Evolutionary conservation across 2,888 invertebrate species (phyloP), one percentile per base, ranked within the genome.

Genomic region (Pristionchus japonicus): DNA sequence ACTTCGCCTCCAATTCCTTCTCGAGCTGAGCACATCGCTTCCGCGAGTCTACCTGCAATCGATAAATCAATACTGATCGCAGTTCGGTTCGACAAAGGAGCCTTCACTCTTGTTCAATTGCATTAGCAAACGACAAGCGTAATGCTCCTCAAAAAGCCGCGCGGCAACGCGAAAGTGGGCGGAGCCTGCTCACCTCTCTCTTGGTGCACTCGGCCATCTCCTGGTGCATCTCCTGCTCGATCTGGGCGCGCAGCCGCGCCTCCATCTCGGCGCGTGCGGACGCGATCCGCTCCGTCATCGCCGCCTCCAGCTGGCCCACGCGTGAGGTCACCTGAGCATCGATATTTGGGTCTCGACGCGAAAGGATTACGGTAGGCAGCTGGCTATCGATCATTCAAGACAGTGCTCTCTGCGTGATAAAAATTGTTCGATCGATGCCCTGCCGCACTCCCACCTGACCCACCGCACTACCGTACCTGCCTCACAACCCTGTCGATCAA

Each of bases 121-220:
- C n/a, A n/a, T n/a, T n/a, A n/a, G n/a, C n/a, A n/a, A n/a, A n/a
- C n/a, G n/a, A n/a, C n/a, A n/a, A n/a, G n/a, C n/a, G n/a, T n/a
- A n/a, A n/a, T n/a, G n/a, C n/a, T n/a, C n/a, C n/a, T n/a, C 49
- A 49, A 17, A 6, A 49, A 49, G 49, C 49, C 17, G 49, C 49
- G 49, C 17, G 49, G 49, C 49, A 49, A 31, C 31, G 7, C 64
- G 15, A 64, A 4, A 64, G 27, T 64, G 9, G 2, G 52, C 11
- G n/a, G n/a, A n/a, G n/a, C n/a, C 3, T 23, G 3, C 57, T 67
- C 27, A 92, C 93, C 90, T 93, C 93, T 88, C 92, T 87, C 89
- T 90, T 91, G 77, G 90, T 94, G 95, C 95, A 95, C 95, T 95
- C 95, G 94, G 92, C 92, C 90, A 93, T 89, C 84, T 94, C 94